Percentiles rank a stretch among this genome's conserved stretches.
Conservation (phyloP, 2,888 invertebrate genomes). For the Zaprionus obscuricornis region DNA sequence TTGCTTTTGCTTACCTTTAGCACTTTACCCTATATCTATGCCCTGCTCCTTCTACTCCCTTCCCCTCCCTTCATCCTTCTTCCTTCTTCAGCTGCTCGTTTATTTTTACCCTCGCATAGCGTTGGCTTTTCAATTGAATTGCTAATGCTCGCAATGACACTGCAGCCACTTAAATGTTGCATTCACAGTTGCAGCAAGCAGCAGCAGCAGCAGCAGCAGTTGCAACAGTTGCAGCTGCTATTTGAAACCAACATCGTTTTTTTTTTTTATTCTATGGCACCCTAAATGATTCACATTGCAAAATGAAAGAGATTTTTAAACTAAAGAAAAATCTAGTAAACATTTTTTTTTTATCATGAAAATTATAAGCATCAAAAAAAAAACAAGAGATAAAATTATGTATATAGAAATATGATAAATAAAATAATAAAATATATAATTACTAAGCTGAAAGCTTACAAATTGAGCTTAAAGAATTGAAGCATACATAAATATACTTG, state of each 20-base stretch:
- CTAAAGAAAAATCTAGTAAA: too few species aligned
- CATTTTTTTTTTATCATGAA: too few species aligned
- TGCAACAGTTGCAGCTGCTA: neutral
- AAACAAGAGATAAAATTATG: too few species aligned
- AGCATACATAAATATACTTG: too few species aligned
- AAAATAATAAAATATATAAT: too few species aligned
- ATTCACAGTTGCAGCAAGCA: slow-evolving; percentile 6
- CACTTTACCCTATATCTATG: neutral
- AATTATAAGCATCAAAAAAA: neutral
- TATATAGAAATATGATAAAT: too few species aligned
- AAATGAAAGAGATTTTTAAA: too few species aligned
- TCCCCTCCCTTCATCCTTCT: neutral
- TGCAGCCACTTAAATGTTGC: slow-evolving; percentile 48
- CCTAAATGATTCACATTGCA: neutral
- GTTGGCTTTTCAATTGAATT: slow-evolving; percentile 54
- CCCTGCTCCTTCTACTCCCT: too few species aligned
- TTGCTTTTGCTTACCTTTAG: neutral
- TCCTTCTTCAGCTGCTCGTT: neutral
- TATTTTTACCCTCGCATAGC: slow-evolving; percentile 4
- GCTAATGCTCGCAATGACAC: slow-evolving; percentile 34
- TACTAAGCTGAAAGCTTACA: too few species aligned
- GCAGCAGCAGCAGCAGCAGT: neutral
- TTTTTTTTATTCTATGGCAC: neutral
- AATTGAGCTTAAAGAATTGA: too few species aligned
- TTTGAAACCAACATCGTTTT: neutral